Evolutionary conservation across 2,797 vertebrate species (phyloP).

Genomic region (Hoplostethus mediterraneus): DNA sequence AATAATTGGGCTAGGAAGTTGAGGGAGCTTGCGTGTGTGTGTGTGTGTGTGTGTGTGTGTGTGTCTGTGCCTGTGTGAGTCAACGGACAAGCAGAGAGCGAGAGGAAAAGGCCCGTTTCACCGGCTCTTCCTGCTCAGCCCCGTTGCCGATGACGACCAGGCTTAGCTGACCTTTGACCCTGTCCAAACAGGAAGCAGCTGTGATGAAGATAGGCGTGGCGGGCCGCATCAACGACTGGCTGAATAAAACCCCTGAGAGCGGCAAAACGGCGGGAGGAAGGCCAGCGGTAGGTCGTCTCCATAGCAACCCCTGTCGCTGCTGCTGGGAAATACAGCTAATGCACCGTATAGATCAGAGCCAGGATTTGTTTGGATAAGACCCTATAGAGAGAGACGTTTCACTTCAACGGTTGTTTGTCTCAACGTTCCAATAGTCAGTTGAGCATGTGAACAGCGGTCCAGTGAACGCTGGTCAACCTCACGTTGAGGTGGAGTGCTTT

Average conservation of each 20-base stretch:
- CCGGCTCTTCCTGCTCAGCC: slow-evolving; percentile 56
- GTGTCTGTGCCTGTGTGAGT: slow-evolving; percentile 8
- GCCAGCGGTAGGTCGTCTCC: slow-evolving; percentile 88
- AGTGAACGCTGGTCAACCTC: background rate
- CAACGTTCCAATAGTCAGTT: background rate
- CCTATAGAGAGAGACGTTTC: background rate
- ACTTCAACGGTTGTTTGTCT: background rate
- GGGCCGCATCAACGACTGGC: slow-evolving; percentile 98
- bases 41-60: background rate
- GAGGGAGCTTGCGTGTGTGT: background rate
- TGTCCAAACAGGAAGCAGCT: slow-evolving; percentile 91
- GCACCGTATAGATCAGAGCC: background rate
- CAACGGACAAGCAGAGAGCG: background rate
- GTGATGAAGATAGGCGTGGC: slow-evolving; percentile 97
- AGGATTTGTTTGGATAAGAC: background rate
- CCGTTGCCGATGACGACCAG: slow-evolving; percentile 35
- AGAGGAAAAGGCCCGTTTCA: slow-evolving; percentile 41
- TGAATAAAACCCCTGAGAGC: slow-evolving; percentile 96
- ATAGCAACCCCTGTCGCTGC: slow-evolving; percentile 37
- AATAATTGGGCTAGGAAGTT: background rate
- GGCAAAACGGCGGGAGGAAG: slow-evolving; percentile 90
- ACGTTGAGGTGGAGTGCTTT: background rate
- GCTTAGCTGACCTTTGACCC: slow-evolving; percentile 70
- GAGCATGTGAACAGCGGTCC: background rate
- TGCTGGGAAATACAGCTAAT: slow-evolving; percentile 5